Conservation (phyloP, 2,888 invertebrate species). For the Troides aeacus region DNA sequence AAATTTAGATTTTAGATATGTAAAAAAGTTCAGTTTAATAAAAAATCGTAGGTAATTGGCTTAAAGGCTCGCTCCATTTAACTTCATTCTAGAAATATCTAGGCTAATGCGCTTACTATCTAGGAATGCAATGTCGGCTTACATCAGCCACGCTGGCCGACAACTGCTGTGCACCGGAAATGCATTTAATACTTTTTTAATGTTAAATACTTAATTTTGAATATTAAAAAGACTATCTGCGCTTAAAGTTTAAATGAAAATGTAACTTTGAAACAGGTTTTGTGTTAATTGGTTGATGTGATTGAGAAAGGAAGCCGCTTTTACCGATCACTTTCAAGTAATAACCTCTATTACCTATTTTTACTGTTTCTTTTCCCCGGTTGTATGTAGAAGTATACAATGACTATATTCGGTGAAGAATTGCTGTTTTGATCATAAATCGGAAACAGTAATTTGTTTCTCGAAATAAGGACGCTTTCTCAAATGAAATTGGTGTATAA, state of each 20-base stretch:
- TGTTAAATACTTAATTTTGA: background rate
- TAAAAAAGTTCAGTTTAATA: background rate
- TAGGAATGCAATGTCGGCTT: constrained; percentile 3
- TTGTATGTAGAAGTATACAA: too few relatives aligned
- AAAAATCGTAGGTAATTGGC: background rate
- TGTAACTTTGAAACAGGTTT: background rate
- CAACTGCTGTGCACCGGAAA: constrained; percentile 1
- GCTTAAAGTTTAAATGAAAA: background rate
- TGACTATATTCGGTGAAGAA: too few relatives aligned
- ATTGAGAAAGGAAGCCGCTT: too few relatives aligned
- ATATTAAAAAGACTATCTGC: background rate
- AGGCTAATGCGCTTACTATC: constrained; percentile 4
- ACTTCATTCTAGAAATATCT: constrained; percentile 2
- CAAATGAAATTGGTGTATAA: too few relatives aligned
- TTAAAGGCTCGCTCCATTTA: background rate
- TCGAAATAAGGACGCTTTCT: too few relatives aligned
- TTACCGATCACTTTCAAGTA: too few relatives aligned
- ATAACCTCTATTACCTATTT: too few relatives aligned
- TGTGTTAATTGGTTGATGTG: background rate
- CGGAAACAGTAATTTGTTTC: too few relatives aligned
- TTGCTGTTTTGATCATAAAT: too few relatives aligned
- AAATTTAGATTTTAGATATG: too few relatives aligned
- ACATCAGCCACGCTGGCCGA: background rate
- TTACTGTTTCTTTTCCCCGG: too few relatives aligned
- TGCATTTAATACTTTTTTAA: constrained; percentile 1